Base-by-base conservation (phyloP, 2,113 vertebrate genomes). In the Hepsetus odoe region DNA sequence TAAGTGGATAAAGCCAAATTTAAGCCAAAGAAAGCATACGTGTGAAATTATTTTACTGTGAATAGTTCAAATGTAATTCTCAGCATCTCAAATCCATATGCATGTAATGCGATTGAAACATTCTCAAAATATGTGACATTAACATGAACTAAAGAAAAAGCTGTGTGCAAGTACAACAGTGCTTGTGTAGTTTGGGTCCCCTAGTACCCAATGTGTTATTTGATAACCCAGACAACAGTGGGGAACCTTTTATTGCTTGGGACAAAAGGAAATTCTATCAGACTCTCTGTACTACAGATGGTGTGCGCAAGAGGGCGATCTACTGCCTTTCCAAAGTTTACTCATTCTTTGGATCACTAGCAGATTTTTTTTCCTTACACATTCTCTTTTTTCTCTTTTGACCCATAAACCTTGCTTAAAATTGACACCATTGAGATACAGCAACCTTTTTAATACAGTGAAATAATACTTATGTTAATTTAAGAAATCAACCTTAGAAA, bases 1-100 rank as follows among this genome's bases (percentile, higher is more conserved):
- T 65, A 79, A 38, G 76, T 75, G 18, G 44, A 74, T 72, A 53
- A 74, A 59, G 49, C 55, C n/a, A 77, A 74, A 71, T 65, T 61
- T 71, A 69, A 73, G 61, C 28, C 73, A 53, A 74, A 40, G 22
- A 22, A 55, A 35, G 20, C 6, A 65, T 49, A 42, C 38, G 53
- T 22, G 73, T 32, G 38, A 3, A 74, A 64, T 14, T 62, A 12
- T 22, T 40, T 53, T 46, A 59, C 3, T 59, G 42, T 13, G 5
- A 49, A 75, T 75, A 51, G 62, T 80, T 35, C 16, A 46, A 51
- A 42, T 65, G 20, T 14, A 32, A 30, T 61, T 14, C 53, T 77
- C 18, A 53, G 28, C 12, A 40, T 68, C 69, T 49, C 18, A 22
- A 35, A 62, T 22, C 30, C 35, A 58, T n/a, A 67, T 28, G 56